These are phyloP conservation scores for Pampusana beccarii DNA, from an alignment of 2,113 vertebrate species.

Conservation along the genomic window DNA sequence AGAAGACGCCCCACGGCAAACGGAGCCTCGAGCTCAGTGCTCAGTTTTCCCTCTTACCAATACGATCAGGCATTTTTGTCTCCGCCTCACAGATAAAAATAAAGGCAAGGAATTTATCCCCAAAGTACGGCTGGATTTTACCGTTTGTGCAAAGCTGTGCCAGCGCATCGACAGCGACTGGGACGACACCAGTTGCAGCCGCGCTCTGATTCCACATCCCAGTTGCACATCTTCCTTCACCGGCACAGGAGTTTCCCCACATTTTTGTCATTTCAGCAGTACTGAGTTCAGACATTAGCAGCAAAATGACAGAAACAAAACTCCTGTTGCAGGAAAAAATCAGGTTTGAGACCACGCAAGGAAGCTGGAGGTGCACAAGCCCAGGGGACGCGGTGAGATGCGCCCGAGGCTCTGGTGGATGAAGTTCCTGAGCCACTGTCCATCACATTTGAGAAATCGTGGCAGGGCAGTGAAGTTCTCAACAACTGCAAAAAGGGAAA, in stretches of 20 bases:
- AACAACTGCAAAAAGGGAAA: too few species aligned
- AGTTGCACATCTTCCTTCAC: neutral
- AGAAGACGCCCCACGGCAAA: accelerated
- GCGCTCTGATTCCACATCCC: too few species aligned
- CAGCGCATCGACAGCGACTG: neutral
- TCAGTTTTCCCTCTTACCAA: too few species aligned
- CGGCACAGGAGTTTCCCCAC: accelerated
- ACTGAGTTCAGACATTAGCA: neutral
- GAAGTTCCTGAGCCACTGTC: too few species aligned
- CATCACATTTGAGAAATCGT: too few species aligned
- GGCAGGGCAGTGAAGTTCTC: too few species aligned
- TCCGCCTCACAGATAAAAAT: neutral
- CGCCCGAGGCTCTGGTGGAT: too few species aligned
- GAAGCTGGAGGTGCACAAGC: too few species aligned
- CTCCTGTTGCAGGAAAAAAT: too few species aligned
- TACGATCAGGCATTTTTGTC: neutral
- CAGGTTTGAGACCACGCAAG: too few species aligned
- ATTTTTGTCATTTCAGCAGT: neutral
- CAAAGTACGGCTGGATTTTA: neutral
- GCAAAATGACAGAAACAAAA: neutral
- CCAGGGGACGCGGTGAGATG: too few species aligned
- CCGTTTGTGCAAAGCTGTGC: neutral
- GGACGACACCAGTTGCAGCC: too few species aligned
- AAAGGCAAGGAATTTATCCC: neutral
- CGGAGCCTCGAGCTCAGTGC: accelerated